phyloP scores from a whole-genome alignment of 2,113 vertebrate species.

The Pagrus major region DNA sequence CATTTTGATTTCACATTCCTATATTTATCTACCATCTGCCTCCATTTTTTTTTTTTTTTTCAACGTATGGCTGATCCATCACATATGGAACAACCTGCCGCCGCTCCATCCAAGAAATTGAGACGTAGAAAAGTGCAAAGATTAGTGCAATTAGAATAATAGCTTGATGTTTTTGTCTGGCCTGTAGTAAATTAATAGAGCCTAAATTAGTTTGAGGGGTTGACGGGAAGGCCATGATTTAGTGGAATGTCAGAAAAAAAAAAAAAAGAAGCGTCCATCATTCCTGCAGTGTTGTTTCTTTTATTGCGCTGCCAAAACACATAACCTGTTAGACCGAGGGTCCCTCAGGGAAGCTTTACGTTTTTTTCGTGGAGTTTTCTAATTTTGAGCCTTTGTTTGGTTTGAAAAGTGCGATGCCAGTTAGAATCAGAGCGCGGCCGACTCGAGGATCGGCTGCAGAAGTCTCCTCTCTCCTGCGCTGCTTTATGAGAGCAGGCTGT shows the following conservation, averaged over 20 bases:
- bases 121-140: conserved; percentile 20
- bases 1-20: conserved; percentile 76
- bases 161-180: conserved; percentile 41
- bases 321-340: conserved; percentile 55
- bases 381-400: conserved; percentile 53
- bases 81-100: conserved; percentile 48
- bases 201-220: conserved; percentile 9
- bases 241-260: conserved; percentile 40
- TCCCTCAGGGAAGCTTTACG: conserved; percentile 55
- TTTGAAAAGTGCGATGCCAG: conserved; percentile 49
- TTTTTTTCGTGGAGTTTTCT: conserved; percentile 60
- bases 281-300: conserved; percentile 46
- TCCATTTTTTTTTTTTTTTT: conserved; percentile 42
- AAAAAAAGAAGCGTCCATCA: conserved; percentile 22
- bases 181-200: conserved; percentile 23
- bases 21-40: conserved; percentile 79
- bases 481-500: conserved; percentile 63
- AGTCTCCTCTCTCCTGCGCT: conserved; percentile 47
- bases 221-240: conserved; percentile 39
- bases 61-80: conserved; percentile 52
- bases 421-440: conserved; percentile 21
- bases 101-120: not conserved
- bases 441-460: conserved; percentile 44
- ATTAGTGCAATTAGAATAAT: conserved; percentile 50
- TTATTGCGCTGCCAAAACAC: conserved; percentile 62